Percentiles rank a stretch among this genome's conserved stretches.
Conservation (phyloP, 2,797 vertebrate genomes). For the Triplophysa yarkandensis region DNA sequence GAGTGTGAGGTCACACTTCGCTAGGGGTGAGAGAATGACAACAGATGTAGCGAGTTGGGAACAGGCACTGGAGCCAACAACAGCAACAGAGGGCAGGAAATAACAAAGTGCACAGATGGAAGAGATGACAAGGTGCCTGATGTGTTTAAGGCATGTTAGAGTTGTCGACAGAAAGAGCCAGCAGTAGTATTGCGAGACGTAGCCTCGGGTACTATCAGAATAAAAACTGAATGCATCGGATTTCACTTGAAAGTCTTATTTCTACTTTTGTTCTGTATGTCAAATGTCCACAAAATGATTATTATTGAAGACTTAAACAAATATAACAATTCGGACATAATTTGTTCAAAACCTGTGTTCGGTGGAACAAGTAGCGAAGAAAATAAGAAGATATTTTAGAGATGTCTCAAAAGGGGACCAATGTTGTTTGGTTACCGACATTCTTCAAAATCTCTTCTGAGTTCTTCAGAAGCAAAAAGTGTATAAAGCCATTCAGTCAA, state of each 20-base stretch:
- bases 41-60: conserved; percentile 57
- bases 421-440: too few species aligned
- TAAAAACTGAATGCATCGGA: neutral
- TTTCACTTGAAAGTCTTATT: conserved; percentile 4
- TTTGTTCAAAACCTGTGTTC: too few species aligned
- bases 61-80: conserved; percentile 45
- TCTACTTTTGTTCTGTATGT: neutral
- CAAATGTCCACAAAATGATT: neutral
- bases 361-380: too few species aligned
- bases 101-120: conserved; percentile 41
- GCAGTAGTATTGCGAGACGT: conserved; percentile 23
- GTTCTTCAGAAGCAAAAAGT: too few species aligned
- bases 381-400: too few species aligned
- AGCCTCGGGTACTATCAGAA: conserved; percentile 15
- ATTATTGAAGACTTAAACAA: too few species aligned
- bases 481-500: neutral
- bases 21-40: conserved; percentile 60
- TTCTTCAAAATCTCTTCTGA: too few species aligned
- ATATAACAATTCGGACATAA: neutral
- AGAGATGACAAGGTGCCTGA: conserved; percentile 47
- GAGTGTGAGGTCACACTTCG: conserved; percentile 55
- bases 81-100: conserved; percentile 43
- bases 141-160: conserved; percentile 39
- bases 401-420: too few species aligned
- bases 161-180: conserved; percentile 35